A percentile compares a stretch with the other conserved stretches of the same genome.
phyloP scores from a whole-genome alignment of 2,113 vertebrate genomes.

The Neolamprologus variostigma region DNA sequence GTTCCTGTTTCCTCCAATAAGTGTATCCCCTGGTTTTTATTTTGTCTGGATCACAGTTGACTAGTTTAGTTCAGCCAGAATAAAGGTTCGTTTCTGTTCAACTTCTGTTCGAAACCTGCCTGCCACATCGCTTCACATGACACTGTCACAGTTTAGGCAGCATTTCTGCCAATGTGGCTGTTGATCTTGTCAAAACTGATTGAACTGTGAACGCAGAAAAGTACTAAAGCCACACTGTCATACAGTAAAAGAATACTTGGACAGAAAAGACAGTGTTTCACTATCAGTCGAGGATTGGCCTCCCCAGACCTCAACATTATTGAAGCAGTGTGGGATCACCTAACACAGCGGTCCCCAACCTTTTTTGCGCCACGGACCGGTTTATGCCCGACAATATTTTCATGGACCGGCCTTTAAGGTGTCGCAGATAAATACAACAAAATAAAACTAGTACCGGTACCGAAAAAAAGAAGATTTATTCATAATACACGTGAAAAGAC shows the following conservation, averaged over 20 bases:
- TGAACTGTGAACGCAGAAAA: not conserved
- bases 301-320: accelerated
- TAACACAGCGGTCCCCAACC: no score
- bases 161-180: accelerated
- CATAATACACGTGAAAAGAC: no score
- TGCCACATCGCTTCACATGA: not conserved
- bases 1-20: not conserved
- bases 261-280: not conserved
- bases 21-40: not conserved
- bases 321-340: not conserved
- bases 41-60: not conserved
- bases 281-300: not conserved
- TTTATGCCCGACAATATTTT: no score
- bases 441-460: no score
- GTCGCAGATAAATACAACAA: no score
- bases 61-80: not conserved
- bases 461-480: no score
- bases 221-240: not conserved
- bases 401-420: no score
- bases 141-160: not conserved
- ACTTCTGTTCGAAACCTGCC: not conserved
- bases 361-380: no score
- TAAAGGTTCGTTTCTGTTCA: not conserved
- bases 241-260: not conserved
- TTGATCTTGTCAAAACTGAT: not conserved